A percentile compares a stretch with the other conserved stretches of the same genome.
phyloP scores from a whole-genome alignment of 1,140 invertebrate species.

The Vanessa tameamea region DNA sequence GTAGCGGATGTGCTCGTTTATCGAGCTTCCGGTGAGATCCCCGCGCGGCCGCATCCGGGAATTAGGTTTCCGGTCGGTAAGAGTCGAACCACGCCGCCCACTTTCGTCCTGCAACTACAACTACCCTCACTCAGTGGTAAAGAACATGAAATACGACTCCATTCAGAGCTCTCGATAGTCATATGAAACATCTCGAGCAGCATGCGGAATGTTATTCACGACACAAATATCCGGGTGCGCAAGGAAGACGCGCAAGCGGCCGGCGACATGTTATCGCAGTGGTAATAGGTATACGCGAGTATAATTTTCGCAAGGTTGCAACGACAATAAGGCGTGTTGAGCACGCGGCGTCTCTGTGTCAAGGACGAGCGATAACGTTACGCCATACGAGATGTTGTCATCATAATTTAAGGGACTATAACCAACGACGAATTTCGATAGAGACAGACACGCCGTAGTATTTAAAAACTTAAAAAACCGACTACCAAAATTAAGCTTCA shows the following conservation, averaged over 20 bases:
- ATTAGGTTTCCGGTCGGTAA: conserved; percentile 78
- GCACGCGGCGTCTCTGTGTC: conserved; percentile 74
- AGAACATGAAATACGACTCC: background rate
- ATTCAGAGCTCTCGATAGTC: conserved; percentile 1
- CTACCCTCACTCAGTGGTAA: conserved; percentile 16
- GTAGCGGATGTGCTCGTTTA: conserved; percentile 81
- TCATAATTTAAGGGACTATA: conserved; percentile 28
- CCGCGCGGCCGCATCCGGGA: conserved; percentile 77
- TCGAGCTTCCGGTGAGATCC: conserved; percentile 83
- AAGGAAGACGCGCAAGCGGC: conserved; percentile 1
- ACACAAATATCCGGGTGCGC: background rate
- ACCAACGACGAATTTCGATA: background rate
- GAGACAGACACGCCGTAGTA: too few species aligned
- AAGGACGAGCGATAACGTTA: conserved; percentile 76
- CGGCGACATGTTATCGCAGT: conserved; percentile 54
- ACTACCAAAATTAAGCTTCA: too few species aligned
- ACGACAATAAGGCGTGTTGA: conserved; percentile 73
- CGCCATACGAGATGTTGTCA: conserved; percentile 44
- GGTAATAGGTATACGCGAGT: conserved; percentile 45
- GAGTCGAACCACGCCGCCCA: conserved; percentile 71
- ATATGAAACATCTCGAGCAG: background rate
- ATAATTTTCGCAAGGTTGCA: conserved; percentile 72
- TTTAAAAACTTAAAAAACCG: too few species aligned
- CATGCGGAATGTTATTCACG: background rate
- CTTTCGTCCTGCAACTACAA: conserved; percentile 64